Percentiles rank a stretch among this genome's conserved stretches.
Evolutionary conservation across 2,113 vertebrate species (phyloP).

Genomic region (Gasterosteus aculeatus): DNA sequence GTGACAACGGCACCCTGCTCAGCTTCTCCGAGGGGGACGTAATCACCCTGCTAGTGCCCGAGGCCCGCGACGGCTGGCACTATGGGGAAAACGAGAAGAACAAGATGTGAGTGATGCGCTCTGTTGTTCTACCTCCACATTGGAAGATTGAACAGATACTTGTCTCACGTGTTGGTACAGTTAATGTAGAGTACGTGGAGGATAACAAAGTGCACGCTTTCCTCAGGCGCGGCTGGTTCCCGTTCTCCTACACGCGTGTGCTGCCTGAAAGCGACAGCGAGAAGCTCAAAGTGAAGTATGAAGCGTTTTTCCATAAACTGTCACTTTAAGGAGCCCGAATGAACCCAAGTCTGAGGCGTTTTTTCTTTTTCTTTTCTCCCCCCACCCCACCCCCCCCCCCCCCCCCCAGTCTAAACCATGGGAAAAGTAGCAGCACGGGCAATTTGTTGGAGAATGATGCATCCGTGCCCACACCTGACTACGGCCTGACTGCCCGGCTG

Average conservation of each 20-base stretch:
- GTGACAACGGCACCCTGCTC: conserved; percentile 94
- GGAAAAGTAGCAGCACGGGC: conserved; percentile 98
- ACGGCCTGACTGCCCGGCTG: conserved; percentile 90
- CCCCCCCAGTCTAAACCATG: conserved; percentile 88
- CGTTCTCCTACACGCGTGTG: conserved; percentile 97
- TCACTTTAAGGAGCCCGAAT: conserved; percentile 1
- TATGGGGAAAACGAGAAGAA: conserved; percentile 99
- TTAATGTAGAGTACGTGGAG: not conserved
- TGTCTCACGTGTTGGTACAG: not conserved
- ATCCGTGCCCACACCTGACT: conserved; percentile 92
- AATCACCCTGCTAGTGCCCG: conserved; percentile 96
- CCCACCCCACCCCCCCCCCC: too few relatives aligned
- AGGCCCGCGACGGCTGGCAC: conserved; percentile 97
- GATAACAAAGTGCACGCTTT: conserved; percentile 11
- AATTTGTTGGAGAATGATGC: conserved; percentile 94
- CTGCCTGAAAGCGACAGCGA: conserved; percentile 88
- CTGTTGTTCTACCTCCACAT: not conserved
- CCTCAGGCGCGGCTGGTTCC: conserved; percentile 96
- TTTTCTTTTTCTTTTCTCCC: conserved; percentile 1
- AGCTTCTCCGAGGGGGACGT: conserved; percentile 97
- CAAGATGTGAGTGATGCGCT: conserved; percentile 86
- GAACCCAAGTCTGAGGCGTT: conserved; percentile 27
- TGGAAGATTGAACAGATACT: not conserved
- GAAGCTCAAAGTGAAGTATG: conserved; percentile 91
- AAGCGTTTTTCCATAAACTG: not conserved